Conservation (phyloP, 30 jellyfish, hydroid and myxozoan genomes). For the Rhopilema esculentum region DNA sequence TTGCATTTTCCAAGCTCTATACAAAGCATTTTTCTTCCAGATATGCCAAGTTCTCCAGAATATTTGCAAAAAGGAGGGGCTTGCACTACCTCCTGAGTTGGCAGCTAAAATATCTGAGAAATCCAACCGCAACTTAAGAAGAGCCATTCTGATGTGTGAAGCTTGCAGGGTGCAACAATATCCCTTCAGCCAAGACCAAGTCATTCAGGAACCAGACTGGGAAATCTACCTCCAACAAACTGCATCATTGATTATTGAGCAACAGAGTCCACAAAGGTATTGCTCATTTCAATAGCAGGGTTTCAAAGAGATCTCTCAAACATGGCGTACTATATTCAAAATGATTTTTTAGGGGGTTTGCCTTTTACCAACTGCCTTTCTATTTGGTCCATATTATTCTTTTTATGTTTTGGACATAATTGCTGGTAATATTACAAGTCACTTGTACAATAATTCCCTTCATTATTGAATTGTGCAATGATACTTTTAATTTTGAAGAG, state of each 20-base stretch:
- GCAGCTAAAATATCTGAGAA: conserved; percentile 77
- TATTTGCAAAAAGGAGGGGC: conserved; percentile 91
- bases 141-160: conserved; percentile 96
- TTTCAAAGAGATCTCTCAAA: too few relatives aligned
- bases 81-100: conserved; percentile 69
- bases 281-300: neutral
- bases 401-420: too few relatives aligned
- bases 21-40: conserved; percentile 47
- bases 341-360: too few relatives aligned
- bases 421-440: neutral
- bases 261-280: conserved; percentile 92
- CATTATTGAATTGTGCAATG: too few relatives aligned
- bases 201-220: conserved; percentile 95
- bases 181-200: conserved; percentile 91
- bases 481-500: too few relatives aligned
- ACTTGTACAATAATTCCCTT: too few relatives aligned
- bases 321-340: too few relatives aligned
- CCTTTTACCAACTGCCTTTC: too few relatives aligned
- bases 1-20: too few relatives aligned
- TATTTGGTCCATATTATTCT: too few relatives aligned
- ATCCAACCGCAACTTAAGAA: conserved; percentile 84
- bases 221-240: conserved; percentile 85
- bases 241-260: conserved; percentile 86
- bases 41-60: conserved; percentile 73
- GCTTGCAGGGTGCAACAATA: conserved; percentile 99